Base-by-base conservation (phyloP, 2,113 vertebrate genomes). In the Paracanthobrama guichenoti region DNA sequence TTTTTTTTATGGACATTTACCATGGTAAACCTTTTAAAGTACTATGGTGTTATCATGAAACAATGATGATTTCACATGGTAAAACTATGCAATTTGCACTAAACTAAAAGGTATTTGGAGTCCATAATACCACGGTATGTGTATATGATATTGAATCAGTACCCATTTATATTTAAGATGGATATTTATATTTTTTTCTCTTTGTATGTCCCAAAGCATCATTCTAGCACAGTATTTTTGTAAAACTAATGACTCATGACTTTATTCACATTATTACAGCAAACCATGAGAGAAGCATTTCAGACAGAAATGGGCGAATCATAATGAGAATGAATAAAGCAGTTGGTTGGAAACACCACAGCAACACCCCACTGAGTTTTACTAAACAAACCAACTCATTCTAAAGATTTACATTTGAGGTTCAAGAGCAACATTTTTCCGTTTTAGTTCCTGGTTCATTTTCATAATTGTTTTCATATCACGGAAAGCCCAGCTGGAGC, bases 401-500 rank as follows among this genome's bases (percentile, higher is more conserved):
- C 76, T 62, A 46, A 79, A 64, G 20, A 79, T 79, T 60, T 79
- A 28, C 39, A 79, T 46, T 62, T 74, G 22, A 62, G 44, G 55
- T 64, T 64, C 57, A 79, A 59, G n/a, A 79, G 39, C 72, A 50
- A 50, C 72, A 18, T 14, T 16, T 74, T 48, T 46, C 7, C 22
- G 10, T 62, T 77, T 24, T 13, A 60, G 55, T 59, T 78, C 75
- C 75, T 42, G 55, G 5, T 78, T 78, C 12, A n/a, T 78, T 60
- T 78, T 78, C 75, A 78, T 60, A 60, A 60, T 76, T 55, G 48
- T 18, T 76, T 35, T 31, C 5, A 75, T 16, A 57, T 31, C 50
- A 28, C 16, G 1, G 26, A 55, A 57, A 53, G 7, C 8, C 66
- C 67, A 71, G 35, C 67, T 22, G 9, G 46, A 11, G 24, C 46